phyloP scores from a whole-genome alignment of 2,797 vertebrate genomes.

The Melanotaenia nigrans region DNA sequence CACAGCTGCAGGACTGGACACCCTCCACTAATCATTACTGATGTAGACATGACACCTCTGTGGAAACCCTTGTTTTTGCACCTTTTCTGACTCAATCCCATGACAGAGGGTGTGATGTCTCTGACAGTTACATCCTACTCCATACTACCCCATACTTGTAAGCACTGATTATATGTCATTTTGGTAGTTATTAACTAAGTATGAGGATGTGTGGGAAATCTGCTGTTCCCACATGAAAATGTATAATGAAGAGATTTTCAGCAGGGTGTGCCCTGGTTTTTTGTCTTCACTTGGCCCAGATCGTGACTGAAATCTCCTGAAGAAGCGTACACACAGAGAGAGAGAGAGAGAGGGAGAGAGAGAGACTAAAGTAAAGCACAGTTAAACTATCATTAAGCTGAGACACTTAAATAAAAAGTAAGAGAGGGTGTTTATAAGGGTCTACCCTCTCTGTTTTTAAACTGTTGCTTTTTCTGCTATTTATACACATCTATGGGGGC shows the following conservation, averaged over 20 bases:
- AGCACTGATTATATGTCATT: background rate
- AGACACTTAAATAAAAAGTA: background rate
- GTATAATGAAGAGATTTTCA: background rate
- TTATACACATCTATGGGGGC: constrained; percentile 17
- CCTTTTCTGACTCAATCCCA: background rate
- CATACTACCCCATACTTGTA: background rate
- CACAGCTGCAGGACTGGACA: background rate
- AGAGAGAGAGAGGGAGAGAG: background rate
- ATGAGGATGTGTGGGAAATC: background rate
- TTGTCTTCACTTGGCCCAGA: background rate
- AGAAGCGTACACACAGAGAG: background rate
- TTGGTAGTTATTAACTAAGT: background rate
- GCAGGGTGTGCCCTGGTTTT: background rate
- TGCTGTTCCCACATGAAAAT: background rate
- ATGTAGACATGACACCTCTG: background rate
- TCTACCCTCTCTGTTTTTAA: background rate
- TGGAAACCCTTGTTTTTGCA: background rate
- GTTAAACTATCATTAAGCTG: background rate
- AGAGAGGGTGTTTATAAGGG: background rate
- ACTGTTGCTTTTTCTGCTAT: constrained; percentile 13
- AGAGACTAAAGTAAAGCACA: background rate
- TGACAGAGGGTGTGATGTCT: background rate
- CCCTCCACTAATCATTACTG: background rate
- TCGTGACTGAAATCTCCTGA: background rate
- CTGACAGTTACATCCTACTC: background rate